Conservation (phyloP, 1,140 invertebrate species). For the Calephelis virginiensis region DNA sequence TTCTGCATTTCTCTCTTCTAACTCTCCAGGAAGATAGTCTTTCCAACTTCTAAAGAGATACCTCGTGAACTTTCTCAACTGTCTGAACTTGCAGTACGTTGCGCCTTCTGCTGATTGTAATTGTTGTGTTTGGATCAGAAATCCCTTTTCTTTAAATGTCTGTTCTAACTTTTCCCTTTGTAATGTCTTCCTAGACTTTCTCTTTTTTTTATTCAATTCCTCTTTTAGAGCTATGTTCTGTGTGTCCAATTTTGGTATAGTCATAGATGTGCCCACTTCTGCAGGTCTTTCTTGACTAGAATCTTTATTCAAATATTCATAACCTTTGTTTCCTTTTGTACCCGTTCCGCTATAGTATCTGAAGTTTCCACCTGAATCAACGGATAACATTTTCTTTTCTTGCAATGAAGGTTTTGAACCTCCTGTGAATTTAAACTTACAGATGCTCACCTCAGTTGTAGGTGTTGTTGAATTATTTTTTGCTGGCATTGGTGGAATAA, state of each 20-base stretch:
- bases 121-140: conserved; percentile 95
- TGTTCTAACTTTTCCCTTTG: conserved; percentile 93
- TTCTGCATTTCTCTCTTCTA: conserved; percentile 59
- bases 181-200: conserved; percentile 89
- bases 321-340: conserved; percentile 86
- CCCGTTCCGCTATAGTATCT: conserved; percentile 90
- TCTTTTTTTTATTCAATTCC: conserved; percentile 80
- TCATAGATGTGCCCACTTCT: conserved; percentile 37
- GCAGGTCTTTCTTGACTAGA: conserved; percentile 78
- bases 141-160: conserved; percentile 95
- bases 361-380: conserved; percentile 91
- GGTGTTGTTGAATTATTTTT: conserved; percentile 85
- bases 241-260: conserved; percentile 58
- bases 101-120: conserved; percentile 94
- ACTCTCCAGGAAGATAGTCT: conserved; percentile 91
- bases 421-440: conserved; percentile 95
- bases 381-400: conserved; percentile 94
- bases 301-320: conserved; percentile 87
- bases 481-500: conserved; percentile 87
- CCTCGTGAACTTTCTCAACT: conserved; percentile 93
- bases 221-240: conserved; percentile 42
- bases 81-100: conserved; percentile 95
- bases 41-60: conserved; percentile 96
- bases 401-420: conserved; percentile 90
- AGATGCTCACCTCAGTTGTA: conserved; percentile 91